phyloP scores from a whole-genome alignment of 1,140 invertebrate genomes.

The Subanguina moxae region DNA sequence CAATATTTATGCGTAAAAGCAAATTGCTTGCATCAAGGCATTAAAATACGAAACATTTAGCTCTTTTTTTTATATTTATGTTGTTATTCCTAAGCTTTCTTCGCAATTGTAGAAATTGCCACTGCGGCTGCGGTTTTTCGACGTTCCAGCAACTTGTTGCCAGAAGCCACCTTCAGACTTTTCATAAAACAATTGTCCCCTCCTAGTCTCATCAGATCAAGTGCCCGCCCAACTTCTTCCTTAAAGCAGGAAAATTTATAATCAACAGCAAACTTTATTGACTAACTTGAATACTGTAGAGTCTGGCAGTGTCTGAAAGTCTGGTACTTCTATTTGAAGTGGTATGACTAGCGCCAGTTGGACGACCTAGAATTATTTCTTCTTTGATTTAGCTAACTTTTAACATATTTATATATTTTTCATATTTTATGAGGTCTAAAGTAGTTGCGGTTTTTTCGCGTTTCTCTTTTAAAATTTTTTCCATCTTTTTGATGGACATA shows the following conservation, averaged over 20 bases:
- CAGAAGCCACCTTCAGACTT: constrained; percentile 17
- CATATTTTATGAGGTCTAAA: too few relatives aligned
- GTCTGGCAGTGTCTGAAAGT: constrained; percentile 36
- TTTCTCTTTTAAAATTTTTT: too few relatives aligned
- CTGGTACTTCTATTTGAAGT: background rate
- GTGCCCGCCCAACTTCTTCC: constrained; percentile 92
- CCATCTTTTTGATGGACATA: too few relatives aligned
- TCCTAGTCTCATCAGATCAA: constrained; percentile 87
- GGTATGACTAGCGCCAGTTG: background rate
- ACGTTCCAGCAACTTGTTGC: constrained; percentile 28
- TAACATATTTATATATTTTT: too few relatives aligned
- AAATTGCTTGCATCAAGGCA: background rate
- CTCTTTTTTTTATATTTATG: background rate
- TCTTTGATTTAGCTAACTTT: too few relatives aligned
- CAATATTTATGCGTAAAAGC: too few relatives aligned
- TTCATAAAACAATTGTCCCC: constrained; percentile 25
- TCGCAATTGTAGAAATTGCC: background rate
- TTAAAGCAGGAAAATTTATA: constrained; percentile 18
- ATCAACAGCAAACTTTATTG: background rate
- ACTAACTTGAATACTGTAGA: constrained; percentile 43
- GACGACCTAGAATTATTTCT: too few relatives aligned
- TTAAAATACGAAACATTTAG: background rate
- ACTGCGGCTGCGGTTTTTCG: background rate
- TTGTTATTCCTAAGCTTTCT: too few relatives aligned
- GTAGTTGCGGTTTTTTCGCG: too few relatives aligned